Evolutionary conservation across 2,888 invertebrate genomes (phyloP), one percentile per base, ranked within the genome.

Genomic region (Chymomyza procnemis): DNA sequence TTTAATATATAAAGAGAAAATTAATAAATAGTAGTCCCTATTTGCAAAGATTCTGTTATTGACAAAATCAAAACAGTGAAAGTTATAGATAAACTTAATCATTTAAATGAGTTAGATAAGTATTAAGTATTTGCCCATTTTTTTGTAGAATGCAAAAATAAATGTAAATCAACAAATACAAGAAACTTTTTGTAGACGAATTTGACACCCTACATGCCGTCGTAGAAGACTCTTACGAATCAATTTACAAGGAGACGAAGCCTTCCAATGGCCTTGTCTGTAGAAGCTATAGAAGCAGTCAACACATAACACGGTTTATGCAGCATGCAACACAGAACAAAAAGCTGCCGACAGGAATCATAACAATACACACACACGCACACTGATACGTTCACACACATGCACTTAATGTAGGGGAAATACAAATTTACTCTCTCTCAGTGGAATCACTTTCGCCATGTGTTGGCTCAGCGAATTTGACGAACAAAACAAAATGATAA

Each of bases 211-310:
- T 76, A 76, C 78, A 69, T 58, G 5, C 9, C 34, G 8, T 5
- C n/a, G 66, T n/a, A n/a, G n/a, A n/a, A 78, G 72, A 73, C 73
- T 71, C 77, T 76, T 72, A 64, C 54, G 69, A 72, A 81, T 72
- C 72, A 67, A 63, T 26, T 63, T 62, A 34, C 64, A 78, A 70
- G 74, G 68, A 74, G 71, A 21, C 8, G 14, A 68, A 69, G 56
- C 34, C 58, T 89, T 88, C 88, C 89, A 83, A 67, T 88, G 82
- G 74, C 89, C 89, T 88, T 89, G 88, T 64, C 18, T 50, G 50
- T 61, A 65, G 57, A 68, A 69, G 69, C 69, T 65, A 69, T 67
- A 41, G 66, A n/a, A 69, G 64, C 57, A 50, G 50, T 19, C 9
- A 41, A 41, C 12, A 41, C 34, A 41, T 41, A 41, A 54, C 54